Evolutionary conservation across 2,888 invertebrate genomes (phyloP).

Genomic region (Platycheirus albimanus): DNA sequence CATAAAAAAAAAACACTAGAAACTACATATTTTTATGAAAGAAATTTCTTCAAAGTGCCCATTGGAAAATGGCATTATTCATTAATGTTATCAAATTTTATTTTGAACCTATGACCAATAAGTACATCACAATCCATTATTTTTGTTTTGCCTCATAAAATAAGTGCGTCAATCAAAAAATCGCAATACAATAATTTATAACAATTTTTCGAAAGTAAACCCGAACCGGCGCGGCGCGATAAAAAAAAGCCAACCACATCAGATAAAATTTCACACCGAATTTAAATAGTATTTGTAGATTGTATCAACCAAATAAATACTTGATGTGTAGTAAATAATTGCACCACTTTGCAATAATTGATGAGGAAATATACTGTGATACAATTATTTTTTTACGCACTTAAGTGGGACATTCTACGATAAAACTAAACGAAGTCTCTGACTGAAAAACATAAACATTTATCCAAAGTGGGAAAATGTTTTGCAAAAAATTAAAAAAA

Average conservation of each 20-base stretch:
- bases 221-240: not conserved
- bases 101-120: too few relatives aligned
- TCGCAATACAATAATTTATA: not conserved
- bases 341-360: not conserved
- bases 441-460: not conserved
- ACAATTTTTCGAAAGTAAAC: not conserved
- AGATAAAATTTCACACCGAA: conserved; percentile 23
- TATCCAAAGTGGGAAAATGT: conserved; percentile 15
- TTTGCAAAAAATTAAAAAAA: not conserved
- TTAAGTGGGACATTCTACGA: not conserved
- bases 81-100: too few relatives aligned
- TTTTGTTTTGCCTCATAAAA: not conserved
- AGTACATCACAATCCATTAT: too few relatives aligned
- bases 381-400: not conserved
- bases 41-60: too few relatives aligned
- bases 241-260: not conserved
- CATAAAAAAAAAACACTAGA: too few relatives aligned
- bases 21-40: too few relatives aligned
- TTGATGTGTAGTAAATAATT: not conserved
- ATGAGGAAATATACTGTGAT: not conserved
- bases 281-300: not conserved
- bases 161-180: not conserved
- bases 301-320: not conserved
- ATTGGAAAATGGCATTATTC: too few relatives aligned
- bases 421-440: not conserved